Percentiles rank a stretch among this genome's conserved stretches.
Conservation (phyloP, 1,140 invertebrate genomes). For the Lordiphosa collinella region DNA sequence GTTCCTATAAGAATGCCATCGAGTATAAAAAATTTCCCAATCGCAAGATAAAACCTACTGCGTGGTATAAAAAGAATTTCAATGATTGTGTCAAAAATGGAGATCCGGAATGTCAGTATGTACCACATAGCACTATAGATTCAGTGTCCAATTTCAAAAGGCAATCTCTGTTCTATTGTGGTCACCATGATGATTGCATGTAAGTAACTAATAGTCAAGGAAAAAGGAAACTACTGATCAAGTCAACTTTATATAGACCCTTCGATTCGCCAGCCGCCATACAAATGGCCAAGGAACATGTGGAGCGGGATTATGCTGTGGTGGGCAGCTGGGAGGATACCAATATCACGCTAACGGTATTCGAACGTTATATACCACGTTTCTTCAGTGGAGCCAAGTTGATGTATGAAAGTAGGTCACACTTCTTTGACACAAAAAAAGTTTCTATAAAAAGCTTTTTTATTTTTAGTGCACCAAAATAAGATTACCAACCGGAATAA, state of each 20-base stretch:
- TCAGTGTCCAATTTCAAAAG: conserved; percentile 88
- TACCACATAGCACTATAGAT: conserved; percentile 89
- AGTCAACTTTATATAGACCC: conserved; percentile 83
- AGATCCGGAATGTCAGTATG: conserved; percentile 91
- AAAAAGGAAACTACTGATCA: neutral
- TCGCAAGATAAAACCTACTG: conserved; percentile 87
- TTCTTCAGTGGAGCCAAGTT: conserved; percentile 88
- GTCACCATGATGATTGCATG: conserved; percentile 90
- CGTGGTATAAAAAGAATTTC: conserved; percentile 94
- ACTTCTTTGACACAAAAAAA: neutral
- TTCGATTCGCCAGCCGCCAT: conserved; percentile 91
- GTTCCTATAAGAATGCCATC: conserved; percentile 94
- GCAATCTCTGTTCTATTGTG: conserved; percentile 92
- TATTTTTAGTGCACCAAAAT: conserved; percentile 46
- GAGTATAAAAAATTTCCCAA: conserved; percentile 91
- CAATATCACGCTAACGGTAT: conserved; percentile 90
- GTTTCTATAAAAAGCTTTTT: neutral
- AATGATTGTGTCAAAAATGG: conserved; percentile 91
- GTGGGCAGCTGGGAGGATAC: conserved; percentile 93
- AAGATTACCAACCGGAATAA: conserved; percentile 76
- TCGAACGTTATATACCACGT: conserved; percentile 90
- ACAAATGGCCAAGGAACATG: conserved; percentile 90
- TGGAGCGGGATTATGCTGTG: conserved; percentile 91
- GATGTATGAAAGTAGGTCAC: conserved; percentile 68
- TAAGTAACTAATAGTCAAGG: conserved; percentile 81